Evolutionary conservation across 2,888 invertebrate species (phyloP), one percentile per base, ranked within the genome.

Genomic region (Drosophila subquinaria): DNA sequence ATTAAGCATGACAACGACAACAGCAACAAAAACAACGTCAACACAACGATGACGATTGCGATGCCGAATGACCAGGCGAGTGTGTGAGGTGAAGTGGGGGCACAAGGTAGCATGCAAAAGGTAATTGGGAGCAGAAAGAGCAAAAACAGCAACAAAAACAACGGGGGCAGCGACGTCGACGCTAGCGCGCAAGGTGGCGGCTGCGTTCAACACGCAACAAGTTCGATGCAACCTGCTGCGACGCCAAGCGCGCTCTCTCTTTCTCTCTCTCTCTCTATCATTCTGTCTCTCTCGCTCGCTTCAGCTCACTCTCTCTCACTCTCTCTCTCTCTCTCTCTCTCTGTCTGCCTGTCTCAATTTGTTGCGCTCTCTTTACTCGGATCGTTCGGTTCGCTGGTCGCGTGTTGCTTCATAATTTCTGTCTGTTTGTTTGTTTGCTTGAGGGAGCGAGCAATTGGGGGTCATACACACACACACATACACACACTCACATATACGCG

Each of bases 91-190:
- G 82, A 85, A 88, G 83, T 88, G 88, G 86, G 89, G 83, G 90
- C 83, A 85, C 85, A 89, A 83, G 88, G 83, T 89, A 83, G 88
- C 90, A 83, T 83, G 83, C 90, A 89, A 85, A 90, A 90, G 90
- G 90, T 90, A 88, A 88, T 90, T 88, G 88, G 88, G 90, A 88
- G 90, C 88, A 88, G 90, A 85, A 89, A 83, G 83, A 83, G 83
- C 90, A 83, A 63, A 59, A 76, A 73, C 59, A 78, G 55, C 52
- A 23, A 23, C 3, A 79, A 50, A 67, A 70, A 42, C 67, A 57
- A 57, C 56, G 48, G 10, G 6, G 23, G 48, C 47, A 61, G 13
- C 17, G 53, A 43, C 63, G 61, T 43, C 47, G 48, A 47, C 43
- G 62, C 43, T 52, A 56, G 62, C 78, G 76, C 87, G 90, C 88